These are phyloP conservation scores for Euplagia quadripunctaria DNA, from an alignment of 2,888 invertebrate species.

Conservation along the genomic window DNA sequence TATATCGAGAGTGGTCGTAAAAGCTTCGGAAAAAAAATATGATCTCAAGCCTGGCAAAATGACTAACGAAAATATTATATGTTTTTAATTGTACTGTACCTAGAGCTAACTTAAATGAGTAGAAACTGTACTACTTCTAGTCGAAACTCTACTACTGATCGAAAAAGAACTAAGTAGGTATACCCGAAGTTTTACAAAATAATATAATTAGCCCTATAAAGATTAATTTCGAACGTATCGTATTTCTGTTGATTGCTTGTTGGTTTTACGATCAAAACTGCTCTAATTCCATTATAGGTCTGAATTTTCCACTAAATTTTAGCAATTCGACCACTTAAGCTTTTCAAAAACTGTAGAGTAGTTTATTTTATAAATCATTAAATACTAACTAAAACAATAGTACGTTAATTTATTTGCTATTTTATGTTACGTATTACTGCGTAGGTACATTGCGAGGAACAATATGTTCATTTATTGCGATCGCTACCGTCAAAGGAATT, in stretches of 20 bases:
- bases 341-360: background rate
- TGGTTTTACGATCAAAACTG: background rate
- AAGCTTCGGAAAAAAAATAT: background rate
- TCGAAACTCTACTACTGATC: too few relatives aligned
- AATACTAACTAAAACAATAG: slow-evolving; percentile 34
- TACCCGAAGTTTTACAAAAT: background rate
- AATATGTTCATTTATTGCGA: slow-evolving; percentile 26
- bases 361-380: background rate
- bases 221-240: background rate
- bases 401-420: slow-evolving; percentile 35
- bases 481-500: background rate
- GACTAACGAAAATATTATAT: background rate
- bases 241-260: background rate
- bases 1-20: background rate
- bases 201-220: background rate
- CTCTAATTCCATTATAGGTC: background rate
- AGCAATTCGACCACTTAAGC: background rate
- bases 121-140: too few relatives aligned
- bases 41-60: background rate
- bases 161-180: too few relatives aligned
- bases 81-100: background rate
- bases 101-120: background rate
- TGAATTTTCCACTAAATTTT: background rate
- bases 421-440: slow-evolving; percentile 34
- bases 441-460: slow-evolving; percentile 14